Evolutionary conservation across 2,888 invertebrate genomes (phyloP).

Genomic region (Hirtodrosophila trivittata): DNA sequence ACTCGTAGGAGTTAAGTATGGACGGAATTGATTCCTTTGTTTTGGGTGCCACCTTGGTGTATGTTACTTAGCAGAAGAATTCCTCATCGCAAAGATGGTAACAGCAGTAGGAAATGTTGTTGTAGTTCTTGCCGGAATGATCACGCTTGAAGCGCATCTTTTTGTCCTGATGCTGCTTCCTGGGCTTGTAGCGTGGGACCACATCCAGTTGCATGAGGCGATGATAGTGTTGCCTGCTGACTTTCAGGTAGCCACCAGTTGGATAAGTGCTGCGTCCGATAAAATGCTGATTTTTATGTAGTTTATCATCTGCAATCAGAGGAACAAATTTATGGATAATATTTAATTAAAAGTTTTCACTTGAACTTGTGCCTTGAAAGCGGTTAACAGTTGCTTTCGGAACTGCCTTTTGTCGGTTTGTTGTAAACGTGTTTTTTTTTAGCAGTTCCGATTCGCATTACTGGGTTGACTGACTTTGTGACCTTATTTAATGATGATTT

Average conservation of each 20-base stretch:
- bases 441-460: conserved; percentile 58
- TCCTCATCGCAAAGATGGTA: conserved; percentile 79
- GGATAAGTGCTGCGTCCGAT: conserved; percentile 80
- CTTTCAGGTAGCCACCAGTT: conserved; percentile 81
- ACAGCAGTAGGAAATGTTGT: conserved; percentile 81
- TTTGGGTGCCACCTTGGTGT: too few species aligned
- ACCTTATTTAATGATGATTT: conserved; percentile 63
- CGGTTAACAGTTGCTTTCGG: conserved; percentile 60
- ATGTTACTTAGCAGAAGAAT: conserved; percentile 80
- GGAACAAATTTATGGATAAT: conserved; percentile 9
- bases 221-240: conserved; percentile 72
- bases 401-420: conserved; percentile 41
- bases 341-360: conserved; percentile 28
- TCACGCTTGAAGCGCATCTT: conserved; percentile 78
- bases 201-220: conserved; percentile 74
- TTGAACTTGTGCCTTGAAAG: conserved; percentile 73
- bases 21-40: too few species aligned
- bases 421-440: conserved; percentile 24
- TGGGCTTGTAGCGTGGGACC: conserved; percentile 79
- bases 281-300: conserved; percentile 62
- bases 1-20: neutral
- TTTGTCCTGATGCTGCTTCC: conserved; percentile 65
- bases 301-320: conserved; percentile 73
- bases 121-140: conserved; percentile 54
- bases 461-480: conserved; percentile 79